Conservation (phyloP, 2,888 invertebrate genomes). For the Zygothrica quintamaculata region DNA sequence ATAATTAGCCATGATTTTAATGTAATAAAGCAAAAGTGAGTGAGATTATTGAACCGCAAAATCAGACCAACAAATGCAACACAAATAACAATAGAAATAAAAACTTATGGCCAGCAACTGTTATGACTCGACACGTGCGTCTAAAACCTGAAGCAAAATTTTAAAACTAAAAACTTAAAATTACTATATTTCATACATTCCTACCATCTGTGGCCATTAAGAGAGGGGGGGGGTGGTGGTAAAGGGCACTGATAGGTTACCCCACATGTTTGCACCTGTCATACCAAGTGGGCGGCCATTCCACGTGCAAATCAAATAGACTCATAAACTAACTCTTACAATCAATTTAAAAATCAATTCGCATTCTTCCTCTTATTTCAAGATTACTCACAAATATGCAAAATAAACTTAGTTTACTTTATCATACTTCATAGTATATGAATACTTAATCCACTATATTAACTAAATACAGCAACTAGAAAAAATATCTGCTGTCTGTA, state of each 20-base stretch:
- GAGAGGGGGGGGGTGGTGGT: conserved; percentile 2
- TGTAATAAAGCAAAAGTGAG: conserved; percentile 57
- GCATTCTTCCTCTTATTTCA: background rate
- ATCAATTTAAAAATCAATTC: conserved; percentile 40
- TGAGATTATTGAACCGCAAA: conserved; percentile 61
- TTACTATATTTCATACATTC: no score
- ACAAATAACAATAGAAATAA: conserved; percentile 9
- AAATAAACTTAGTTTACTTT: no score
- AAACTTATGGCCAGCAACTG: background rate
- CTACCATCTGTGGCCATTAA: background rate
- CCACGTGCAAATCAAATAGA: conserved; percentile 55
- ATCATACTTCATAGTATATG: no score
- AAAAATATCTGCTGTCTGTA: no score
- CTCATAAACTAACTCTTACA: conserved; percentile 21
- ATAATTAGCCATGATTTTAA: conserved; percentile 59
- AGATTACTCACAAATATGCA: no score
- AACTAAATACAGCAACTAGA: no score
- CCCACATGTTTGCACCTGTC: conserved; percentile 43
- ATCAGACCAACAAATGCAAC: conserved; percentile 11
- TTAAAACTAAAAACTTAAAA: conserved; percentile 8
- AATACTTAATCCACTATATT: no score
- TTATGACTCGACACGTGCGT: conserved; percentile 48
- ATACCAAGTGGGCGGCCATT: conserved; percentile 18
- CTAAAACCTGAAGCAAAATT: conserved; percentile 1
- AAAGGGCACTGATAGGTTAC: background rate